phyloP scores from a whole-genome alignment of 23 tunicate species.

The Clavelina lepadiformis region DNA sequence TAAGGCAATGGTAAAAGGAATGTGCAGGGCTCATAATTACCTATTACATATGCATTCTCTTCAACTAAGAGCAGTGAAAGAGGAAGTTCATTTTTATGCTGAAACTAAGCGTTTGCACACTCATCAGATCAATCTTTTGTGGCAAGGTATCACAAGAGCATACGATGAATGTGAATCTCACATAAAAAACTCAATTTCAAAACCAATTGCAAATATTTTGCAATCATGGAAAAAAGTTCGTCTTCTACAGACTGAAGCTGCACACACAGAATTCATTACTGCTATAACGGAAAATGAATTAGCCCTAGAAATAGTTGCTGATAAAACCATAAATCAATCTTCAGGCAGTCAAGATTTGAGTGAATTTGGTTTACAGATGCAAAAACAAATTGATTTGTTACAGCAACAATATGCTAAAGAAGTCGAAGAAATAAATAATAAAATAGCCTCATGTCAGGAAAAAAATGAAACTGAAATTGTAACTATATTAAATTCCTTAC shows the following conservation, averaged over 20 bases:
- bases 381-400: conserved; percentile 5
- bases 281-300: conserved; percentile 26
- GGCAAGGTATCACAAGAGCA: conserved; percentile 19
- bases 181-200: conserved; percentile 7
- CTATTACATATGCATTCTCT: conserved; percentile 29
- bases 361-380: conserved; percentile 6
- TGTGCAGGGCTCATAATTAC: conserved; percentile 73
- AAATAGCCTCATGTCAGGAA: too few species aligned
- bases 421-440: too few species aligned
- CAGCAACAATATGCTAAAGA: conserved; percentile 10
- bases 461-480: too few species aligned
- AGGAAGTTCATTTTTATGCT: conserved; percentile 10
- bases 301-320: conserved; percentile 1
- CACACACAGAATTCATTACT: conserved; percentile 23
- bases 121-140: conserved; percentile 38
- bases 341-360: conserved; percentile 3
- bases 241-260: conserved; percentile 30
- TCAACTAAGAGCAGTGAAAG: conserved; percentile 21
- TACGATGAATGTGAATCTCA: conserved; percentile 42
- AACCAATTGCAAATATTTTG: conserved; percentile 38
- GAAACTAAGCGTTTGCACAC: conserved; percentile 10
- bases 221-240: conserved; percentile 49
- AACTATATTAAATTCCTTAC: too few species aligned
- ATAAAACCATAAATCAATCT: not conserved
- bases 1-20: not conserved